These are phyloP conservation scores for Cyclophora punctaria DNA, from an alignment of 2,888 invertebrate species.

Conservation along the genomic window DNA sequence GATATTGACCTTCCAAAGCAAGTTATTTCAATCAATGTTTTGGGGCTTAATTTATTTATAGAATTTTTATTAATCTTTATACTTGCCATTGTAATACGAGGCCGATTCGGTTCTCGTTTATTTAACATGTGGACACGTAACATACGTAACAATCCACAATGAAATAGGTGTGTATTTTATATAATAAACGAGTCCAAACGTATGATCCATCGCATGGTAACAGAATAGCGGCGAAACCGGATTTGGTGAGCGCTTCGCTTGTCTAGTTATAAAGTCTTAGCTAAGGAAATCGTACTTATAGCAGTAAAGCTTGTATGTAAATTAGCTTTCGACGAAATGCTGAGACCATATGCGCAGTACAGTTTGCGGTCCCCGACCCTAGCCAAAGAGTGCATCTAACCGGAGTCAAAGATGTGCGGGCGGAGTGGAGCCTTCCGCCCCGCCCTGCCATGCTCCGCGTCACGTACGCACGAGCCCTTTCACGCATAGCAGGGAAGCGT, in stretches of 20 bases:
- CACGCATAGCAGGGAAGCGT: conserved; percentile 38
- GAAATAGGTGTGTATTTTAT: conserved; percentile 35
- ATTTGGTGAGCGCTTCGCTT: conserved; percentile 43
- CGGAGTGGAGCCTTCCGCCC: conserved; percentile 35
- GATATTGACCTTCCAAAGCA: too few relatives aligned
- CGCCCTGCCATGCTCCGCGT: conserved; percentile 41
- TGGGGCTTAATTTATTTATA: too few relatives aligned
- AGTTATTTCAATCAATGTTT: too few relatives aligned
- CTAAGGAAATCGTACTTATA: conserved; percentile 21
- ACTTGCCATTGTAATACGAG: too few relatives aligned
- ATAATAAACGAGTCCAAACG: conserved; percentile 31
- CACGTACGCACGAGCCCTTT: conserved; percentile 63
- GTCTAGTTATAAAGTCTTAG: conserved; percentile 33
- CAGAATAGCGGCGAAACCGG: conserved; percentile 57
- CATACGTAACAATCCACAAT: conserved; percentile 29
- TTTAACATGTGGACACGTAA: conserved; percentile 14
- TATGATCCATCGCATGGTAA: conserved; percentile 43
- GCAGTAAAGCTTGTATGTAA: conserved; percentile 37
- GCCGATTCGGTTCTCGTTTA: too few relatives aligned
- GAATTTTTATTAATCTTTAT: too few relatives aligned
- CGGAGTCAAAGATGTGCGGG: conserved; percentile 47
- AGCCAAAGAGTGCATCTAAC: conserved; percentile 48
- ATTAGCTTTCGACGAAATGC: conserved; percentile 32
- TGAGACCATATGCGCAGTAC: conserved; percentile 30
- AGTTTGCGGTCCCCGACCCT: conserved; percentile 48